Percentiles rank a stretch among this genome's conserved stretches.
phyloP scores from a whole-genome alignment of 2,797 vertebrate species.

The Nyctalus aviator region DNA sequence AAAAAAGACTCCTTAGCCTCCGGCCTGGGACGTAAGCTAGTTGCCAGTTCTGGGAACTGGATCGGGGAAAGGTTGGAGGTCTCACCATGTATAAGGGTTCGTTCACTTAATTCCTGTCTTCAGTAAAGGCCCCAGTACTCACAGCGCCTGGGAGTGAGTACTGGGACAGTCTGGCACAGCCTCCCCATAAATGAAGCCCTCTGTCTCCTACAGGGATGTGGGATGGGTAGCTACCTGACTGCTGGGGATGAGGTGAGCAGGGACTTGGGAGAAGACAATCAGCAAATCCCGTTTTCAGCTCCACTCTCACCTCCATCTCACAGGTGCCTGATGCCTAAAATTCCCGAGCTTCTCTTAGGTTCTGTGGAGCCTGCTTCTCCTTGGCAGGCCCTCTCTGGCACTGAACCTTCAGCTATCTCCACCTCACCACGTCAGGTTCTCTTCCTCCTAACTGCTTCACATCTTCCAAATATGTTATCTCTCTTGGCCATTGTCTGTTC shows the following conservation, averaged over 20 bases:
- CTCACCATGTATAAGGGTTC: not conserved
- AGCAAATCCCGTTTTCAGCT: not conserved
- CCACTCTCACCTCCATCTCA: not conserved
- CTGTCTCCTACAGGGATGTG: not conserved
- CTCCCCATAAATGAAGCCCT: not conserved
- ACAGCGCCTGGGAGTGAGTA: not conserved
- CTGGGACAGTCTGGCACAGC: not conserved
- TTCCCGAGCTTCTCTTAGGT: not conserved
- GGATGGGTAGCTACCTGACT: not conserved
- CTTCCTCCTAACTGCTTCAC: not conserved
- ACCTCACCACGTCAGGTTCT: not conserved
- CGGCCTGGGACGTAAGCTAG: not conserved
- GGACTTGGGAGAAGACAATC: not conserved
- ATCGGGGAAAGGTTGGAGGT: not conserved
- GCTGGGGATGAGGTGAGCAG: not conserved
- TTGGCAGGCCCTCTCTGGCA: too few species aligned
- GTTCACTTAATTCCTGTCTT: not conserved
- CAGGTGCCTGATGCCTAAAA: not conserved
- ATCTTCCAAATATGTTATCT: not conserved
- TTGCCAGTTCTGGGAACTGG: not conserved
- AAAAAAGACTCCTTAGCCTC: not conserved
- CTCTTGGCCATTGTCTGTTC: not conserved
- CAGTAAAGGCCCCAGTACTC: not conserved
- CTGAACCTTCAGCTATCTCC: not conserved
- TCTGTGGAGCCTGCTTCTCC: not conserved